These are phyloP conservation scores for Sigmodon hispidus DNA, from an alignment of 2,113 vertebrate genomes.

Conservation along the genomic window DNA sequence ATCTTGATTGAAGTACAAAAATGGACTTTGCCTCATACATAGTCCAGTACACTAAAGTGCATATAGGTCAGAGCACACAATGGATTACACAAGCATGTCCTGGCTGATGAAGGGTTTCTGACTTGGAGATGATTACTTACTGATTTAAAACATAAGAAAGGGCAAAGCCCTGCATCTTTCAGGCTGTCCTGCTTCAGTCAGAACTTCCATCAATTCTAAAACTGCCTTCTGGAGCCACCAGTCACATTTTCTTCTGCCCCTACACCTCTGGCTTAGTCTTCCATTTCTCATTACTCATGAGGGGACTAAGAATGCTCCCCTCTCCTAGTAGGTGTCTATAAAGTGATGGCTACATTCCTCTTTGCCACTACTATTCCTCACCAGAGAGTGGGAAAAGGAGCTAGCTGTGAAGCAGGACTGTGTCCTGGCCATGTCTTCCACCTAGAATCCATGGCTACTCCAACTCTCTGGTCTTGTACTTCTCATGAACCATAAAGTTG, in stretches of 20 bases:
- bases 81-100: slow-evolving; percentile 29
- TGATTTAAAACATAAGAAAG: neutral
- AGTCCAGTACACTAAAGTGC: slow-evolving; percentile 21
- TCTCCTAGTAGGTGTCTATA: neutral
- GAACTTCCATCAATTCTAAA: neutral
- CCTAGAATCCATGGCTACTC: neutral
- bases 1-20: slow-evolving; percentile 50
- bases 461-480: neutral
- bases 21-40: slow-evolving; percentile 36
- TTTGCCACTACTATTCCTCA: neutral
- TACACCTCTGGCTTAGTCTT: neutral
- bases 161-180: neutral
- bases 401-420: neutral
- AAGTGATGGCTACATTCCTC: neutral
- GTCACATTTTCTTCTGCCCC: neutral
- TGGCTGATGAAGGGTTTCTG: slow-evolving; percentile 15
- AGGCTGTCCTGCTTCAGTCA: neutral
- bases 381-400: neutral
- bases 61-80: neutral
- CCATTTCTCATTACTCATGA: neutral
- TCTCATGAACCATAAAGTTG: neutral
- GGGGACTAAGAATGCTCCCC: neutral
- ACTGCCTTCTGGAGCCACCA: neutral
- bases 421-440: neutral
- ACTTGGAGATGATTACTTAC: slow-evolving; percentile 42